Evolutionary conservation across 2,888 invertebrate genomes (phyloP), one percentile per base, ranked within the genome.

Genomic region (Cheilosia scutellata): DNA sequence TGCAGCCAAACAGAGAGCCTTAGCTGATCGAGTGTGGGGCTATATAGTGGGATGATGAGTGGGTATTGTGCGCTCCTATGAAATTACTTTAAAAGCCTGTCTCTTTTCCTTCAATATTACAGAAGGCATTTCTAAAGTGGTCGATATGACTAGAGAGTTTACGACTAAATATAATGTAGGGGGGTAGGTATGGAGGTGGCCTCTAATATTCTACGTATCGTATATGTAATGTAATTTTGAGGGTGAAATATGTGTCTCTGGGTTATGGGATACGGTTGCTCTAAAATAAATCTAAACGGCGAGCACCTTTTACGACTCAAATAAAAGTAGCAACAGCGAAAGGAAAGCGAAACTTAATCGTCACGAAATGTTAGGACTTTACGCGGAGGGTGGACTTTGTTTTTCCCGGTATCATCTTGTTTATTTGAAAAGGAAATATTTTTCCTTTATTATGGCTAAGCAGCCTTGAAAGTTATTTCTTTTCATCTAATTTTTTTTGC

Each of bases 61-160:
- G 60, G 47, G 51, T 20, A 20, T 20, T 20, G 20, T 62, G 42
- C 63, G 74, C 53, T 68, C 51, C 55, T 58, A 49, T 57, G 58
- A 74, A 83, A 80, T 80, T 75, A 80, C 80, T 84, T 80, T 84
- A 84, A 84, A 80, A 76, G 80, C 70, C 5, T 20, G 31, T 11
- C n/a, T 42, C 27, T 27, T 25, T n/a, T 42, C 20, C 20, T 16
- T 27, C 11, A 13, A 42, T 42, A 42, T 49, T 66, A 13, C 27
- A 27, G 5, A 29, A 13, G 51, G 5, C 51, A 11, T 25, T 62
- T 25, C 16, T 51, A 51, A 70, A 78, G 77, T 78, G 77, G 77
- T 71, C 77, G 77, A 78, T 79, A 72, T 72, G 65, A 65, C 72
- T 78, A 72, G 58, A 65, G 72, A 66, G 51, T 72, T 79, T 79